Evolutionary conservation across 2,888 invertebrate species (phyloP).

Genomic region (Drosophila atroscutellata): DNA sequence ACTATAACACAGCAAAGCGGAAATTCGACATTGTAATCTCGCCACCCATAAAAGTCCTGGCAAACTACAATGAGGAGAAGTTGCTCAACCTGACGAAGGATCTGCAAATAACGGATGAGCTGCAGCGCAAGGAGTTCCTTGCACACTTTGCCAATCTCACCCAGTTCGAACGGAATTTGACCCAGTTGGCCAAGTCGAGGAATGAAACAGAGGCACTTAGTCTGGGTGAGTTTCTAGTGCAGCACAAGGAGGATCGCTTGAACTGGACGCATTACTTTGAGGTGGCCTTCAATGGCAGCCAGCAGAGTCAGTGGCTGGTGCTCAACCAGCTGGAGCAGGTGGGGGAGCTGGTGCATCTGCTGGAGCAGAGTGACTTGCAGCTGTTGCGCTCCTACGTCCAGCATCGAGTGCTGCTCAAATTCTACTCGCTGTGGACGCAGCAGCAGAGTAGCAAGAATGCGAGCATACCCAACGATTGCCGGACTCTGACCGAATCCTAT

Average conservation of each 20-base stretch:
- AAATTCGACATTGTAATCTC: slow-evolving; percentile 70
- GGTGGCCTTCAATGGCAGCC: slow-evolving; percentile 78
- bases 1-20: slow-evolving; percentile 65
- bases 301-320: slow-evolving; percentile 64
- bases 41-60: slow-evolving; percentile 51
- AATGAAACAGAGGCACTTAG: slow-evolving; percentile 63
- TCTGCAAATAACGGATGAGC: slow-evolving; percentile 56
- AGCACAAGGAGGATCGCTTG: slow-evolving; percentile 75
- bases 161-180: slow-evolving; percentile 72
- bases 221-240: slow-evolving; percentile 62
- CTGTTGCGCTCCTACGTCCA: slow-evolving; percentile 69
- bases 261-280: slow-evolving; percentile 79
- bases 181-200: slow-evolving; percentile 39
- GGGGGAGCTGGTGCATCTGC: slow-evolving; percentile 61
- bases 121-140: slow-evolving; percentile 37
- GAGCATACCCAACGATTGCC: slow-evolving; percentile 66
- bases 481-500: slow-evolving; percentile 70
- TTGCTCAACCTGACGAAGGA: slow-evolving; percentile 71
- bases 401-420: slow-evolving; percentile 74
- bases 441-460: slow-evolving; percentile 46
- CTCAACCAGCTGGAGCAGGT: slow-evolving; percentile 67
- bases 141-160: slow-evolving; percentile 56
- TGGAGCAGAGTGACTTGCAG: slow-evolving; percentile 51
- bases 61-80: slow-evolving; percentile 37
- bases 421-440: slow-evolving; percentile 72